phyloP scores from a whole-genome alignment of 2,113 vertebrate genomes.

The Typhlomys cinereus region DNA sequence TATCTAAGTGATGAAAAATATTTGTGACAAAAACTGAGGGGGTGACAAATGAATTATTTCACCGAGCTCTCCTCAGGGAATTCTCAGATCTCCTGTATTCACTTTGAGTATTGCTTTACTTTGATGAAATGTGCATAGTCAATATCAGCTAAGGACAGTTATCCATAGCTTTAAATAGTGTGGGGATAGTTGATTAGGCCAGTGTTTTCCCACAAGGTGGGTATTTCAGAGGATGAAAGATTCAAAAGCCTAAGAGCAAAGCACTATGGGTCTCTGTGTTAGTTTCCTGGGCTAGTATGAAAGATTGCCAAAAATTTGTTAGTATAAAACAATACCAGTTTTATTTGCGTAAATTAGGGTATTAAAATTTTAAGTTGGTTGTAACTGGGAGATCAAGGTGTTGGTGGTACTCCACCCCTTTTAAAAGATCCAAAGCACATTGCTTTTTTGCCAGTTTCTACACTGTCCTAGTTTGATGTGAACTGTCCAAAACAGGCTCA shows the following conservation, averaged over 20 bases:
- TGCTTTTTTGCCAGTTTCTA: not conserved
- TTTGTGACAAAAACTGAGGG: not conserved
- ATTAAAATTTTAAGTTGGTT: not conserved
- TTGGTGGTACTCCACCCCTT: not conserved
- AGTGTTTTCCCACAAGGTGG: not conserved
- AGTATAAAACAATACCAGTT: not conserved
- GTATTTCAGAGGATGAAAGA: not conserved
- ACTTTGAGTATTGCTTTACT: not conserved
- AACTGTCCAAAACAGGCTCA: too few species aligned
- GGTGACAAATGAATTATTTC: not conserved
- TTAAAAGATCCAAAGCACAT: not conserved
- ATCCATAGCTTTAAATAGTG: not conserved
- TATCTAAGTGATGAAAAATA: conserved; percentile 23
- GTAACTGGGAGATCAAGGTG: not conserved
- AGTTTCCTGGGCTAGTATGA: not conserved
- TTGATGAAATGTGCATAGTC: not conserved
- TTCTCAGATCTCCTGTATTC: not conserved
- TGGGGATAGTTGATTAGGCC: not conserved
- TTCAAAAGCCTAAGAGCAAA: conserved; percentile 13
- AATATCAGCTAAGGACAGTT: not conserved
- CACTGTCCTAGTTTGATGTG: not conserved
- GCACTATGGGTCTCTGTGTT: not conserved
- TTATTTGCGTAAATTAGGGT: not conserved
- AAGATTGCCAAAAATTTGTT: not conserved
- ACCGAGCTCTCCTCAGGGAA: not conserved